Percentiles rank a stretch among this genome's conserved stretches.
These are phyloP conservation scores for Distichodus sexfasciatus DNA, from an alignment of 2,797 vertebrate species.

Conservation along the genomic window DNA sequence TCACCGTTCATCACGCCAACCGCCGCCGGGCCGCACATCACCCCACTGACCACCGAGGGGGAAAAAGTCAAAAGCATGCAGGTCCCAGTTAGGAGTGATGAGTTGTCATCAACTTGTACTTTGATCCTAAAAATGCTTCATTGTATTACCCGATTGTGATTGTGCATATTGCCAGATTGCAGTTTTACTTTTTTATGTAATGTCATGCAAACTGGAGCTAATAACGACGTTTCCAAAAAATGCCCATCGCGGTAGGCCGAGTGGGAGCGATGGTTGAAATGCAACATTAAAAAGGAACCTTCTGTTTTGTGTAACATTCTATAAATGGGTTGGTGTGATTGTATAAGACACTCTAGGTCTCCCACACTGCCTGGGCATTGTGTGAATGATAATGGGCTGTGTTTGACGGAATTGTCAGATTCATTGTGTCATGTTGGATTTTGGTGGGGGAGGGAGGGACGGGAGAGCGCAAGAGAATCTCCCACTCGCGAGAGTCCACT, in stretches of 20 bases:
- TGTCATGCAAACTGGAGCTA: constrained; percentile 23
- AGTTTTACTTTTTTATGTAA: constrained; percentile 18
- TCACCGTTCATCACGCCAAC: constrained; percentile 2
- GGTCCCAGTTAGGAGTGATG: not conserved
- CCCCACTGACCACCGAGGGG: not conserved
- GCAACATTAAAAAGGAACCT: constrained; percentile 21
- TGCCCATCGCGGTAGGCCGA: not conserved
- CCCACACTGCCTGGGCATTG: constrained; percentile 42
- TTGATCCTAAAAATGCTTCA: not conserved
- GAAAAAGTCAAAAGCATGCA: not conserved
- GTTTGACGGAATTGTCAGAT: constrained; percentile 49
- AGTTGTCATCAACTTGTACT: not conserved
- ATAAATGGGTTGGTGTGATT: constrained; percentile 45
- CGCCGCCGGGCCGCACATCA: not conserved
- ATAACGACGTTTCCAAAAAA: constrained; percentile 11
- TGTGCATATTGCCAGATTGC: not conserved
- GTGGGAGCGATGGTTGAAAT: constrained; percentile 24
- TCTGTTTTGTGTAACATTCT: constrained; percentile 23
- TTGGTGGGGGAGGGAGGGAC: constrained; percentile 6
- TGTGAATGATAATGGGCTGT: constrained; percentile 37
- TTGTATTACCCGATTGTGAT: constrained; percentile 13
- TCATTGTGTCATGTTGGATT: constrained; percentile 48
- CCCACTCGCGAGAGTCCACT: constrained; percentile 52
- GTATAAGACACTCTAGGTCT: constrained; percentile 51
- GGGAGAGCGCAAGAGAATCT: constrained; percentile 17